A percentile compares a stretch with the other conserved stretches of the same genome.
These are phyloP conservation scores for Poicephalus meyeri DNA, from an alignment of 2,113 vertebrate genomes.

Conservation along the genomic window DNA sequence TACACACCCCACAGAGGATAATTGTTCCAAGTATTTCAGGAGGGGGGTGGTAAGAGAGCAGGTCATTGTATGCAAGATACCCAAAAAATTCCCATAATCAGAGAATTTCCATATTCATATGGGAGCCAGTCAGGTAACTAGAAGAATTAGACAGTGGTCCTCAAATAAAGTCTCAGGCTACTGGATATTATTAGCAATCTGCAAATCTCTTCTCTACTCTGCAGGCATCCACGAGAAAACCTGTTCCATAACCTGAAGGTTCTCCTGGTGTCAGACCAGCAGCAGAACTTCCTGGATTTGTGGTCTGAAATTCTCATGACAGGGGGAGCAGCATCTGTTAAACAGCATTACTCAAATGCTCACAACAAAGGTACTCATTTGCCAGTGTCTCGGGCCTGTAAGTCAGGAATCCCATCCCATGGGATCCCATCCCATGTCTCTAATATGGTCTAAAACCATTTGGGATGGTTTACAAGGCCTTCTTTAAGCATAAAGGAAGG, in stretches of 20 bases:
- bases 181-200: neutral
- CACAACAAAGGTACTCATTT: conserved; percentile 80
- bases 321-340: conserved; percentile 85
- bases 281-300: conserved; percentile 84
- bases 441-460: neutral
- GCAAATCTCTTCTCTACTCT: neutral
- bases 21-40: neutral
- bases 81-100: neutral
- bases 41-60: neutral
- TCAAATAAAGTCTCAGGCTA: neutral
- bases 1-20: neutral
- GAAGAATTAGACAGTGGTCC: neutral
- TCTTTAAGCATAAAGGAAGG: neutral
- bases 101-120: neutral
- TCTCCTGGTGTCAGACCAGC: conserved; percentile 86
- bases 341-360: conserved; percentile 79
- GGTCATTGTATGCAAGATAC: neutral
- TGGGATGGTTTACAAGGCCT: neutral
- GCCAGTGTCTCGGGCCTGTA: neutral
- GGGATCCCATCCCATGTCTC: neutral
- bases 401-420: neutral
- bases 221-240: conserved; percentile 88
- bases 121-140: neutral
- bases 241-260: conserved; percentile 87
- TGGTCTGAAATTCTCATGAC: conserved; percentile 91